Conservation (phyloP, 2,113 vertebrate genomes). For the Pelecanus crispus region DNA sequence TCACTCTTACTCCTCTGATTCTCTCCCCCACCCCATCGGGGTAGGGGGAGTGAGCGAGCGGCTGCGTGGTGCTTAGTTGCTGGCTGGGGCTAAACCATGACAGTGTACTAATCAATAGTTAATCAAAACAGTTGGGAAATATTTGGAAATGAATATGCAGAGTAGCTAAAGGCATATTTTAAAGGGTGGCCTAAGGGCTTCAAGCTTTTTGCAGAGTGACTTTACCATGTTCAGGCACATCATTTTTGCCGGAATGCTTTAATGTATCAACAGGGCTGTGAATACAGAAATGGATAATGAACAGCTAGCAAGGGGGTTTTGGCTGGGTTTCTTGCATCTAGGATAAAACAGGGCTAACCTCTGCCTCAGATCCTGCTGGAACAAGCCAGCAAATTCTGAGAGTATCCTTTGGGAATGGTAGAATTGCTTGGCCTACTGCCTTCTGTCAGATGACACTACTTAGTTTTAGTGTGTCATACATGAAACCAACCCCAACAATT, state of each 20-base stretch:
- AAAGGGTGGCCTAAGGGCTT: background rate
- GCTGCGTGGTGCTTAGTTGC: no score
- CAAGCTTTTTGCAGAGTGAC: background rate
- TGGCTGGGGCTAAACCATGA: no score
- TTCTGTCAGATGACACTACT: background rate
- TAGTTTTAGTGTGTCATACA: background rate
- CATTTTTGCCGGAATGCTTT: background rate
- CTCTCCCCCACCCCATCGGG: no score
- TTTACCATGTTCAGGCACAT: background rate
- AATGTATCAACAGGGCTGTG: background rate
- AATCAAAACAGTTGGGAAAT: background rate
- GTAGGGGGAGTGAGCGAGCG: no score
- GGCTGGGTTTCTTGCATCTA: background rate
- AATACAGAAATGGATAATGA: background rate
- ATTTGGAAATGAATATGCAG: background rate
- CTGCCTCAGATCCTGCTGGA: background rate
- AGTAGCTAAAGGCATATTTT: background rate
- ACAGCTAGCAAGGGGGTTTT: background rate
- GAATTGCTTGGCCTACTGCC: background rate
- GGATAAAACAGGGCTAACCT: background rate
- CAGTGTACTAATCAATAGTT: background rate
- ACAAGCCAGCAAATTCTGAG: background rate
- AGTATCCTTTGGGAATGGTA: background rate
- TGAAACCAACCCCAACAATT: background rate
- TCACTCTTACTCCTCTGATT: no score